Conservation (phyloP, 1,140 invertebrate species). For the Stenopsyche tienmushanensis region DNA sequence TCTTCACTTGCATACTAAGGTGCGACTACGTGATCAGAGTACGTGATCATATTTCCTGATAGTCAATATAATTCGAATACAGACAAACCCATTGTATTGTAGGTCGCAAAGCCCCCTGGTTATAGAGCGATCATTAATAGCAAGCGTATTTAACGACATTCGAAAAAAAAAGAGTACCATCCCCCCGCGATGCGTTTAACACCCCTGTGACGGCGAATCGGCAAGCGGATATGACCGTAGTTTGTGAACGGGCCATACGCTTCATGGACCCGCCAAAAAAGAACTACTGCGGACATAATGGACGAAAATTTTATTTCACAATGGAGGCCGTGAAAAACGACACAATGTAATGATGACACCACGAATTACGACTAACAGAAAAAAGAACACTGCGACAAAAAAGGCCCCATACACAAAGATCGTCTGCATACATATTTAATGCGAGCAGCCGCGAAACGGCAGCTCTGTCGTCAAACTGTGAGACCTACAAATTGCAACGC, state of each 20-base stretch:
- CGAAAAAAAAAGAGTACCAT: background rate
- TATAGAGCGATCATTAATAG: too few species aligned
- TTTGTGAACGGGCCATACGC: background rate
- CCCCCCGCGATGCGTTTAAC: background rate
- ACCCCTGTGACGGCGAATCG: background rate
- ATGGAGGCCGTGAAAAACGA: background rate
- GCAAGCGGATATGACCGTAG: background rate
- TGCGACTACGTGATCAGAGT: too few species aligned
- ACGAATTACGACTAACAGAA: background rate
- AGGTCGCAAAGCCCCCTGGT: background rate
- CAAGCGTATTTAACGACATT: background rate
- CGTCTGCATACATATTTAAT: background rate
- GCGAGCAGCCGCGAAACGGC: background rate
- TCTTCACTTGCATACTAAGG: too few species aligned
- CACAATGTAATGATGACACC: slow-evolving; percentile 22
- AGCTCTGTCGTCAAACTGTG: background rate
- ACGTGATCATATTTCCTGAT: background rate
- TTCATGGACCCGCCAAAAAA: background rate
- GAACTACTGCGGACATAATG: background rate
- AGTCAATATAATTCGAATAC: background rate
- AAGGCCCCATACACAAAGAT: background rate
- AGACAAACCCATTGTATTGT: background rate
- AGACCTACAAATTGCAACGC: too few species aligned
- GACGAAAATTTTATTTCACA: slow-evolving; percentile 2
- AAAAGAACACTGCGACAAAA: background rate